A percentile compares a stretch with the other conserved stretches of the same genome.
These are phyloP conservation scores for Calameuta idolon DNA, from an alignment of 2,888 invertebrate genomes.

Conservation along the genomic window DNA sequence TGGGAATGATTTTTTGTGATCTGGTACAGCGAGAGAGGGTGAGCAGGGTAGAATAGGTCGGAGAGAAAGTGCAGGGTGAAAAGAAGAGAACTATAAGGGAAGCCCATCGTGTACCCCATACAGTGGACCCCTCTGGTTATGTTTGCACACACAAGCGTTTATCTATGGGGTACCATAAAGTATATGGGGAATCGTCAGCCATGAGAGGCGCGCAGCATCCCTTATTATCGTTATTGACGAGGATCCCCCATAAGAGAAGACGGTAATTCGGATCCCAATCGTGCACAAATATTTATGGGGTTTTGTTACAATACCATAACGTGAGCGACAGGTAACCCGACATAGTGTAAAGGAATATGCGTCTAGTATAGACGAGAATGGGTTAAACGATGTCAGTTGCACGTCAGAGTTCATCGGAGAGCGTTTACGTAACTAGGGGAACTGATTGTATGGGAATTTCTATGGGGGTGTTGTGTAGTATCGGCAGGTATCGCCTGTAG, in stretches of 20 bases:
- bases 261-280: neutral
- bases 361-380: neutral
- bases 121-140: conserved; percentile 43
- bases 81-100: conserved; percentile 9
- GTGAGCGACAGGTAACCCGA: neutral
- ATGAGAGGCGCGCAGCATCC: neutral
- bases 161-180: conserved; percentile 49
- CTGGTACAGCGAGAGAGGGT: neutral
- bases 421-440: neutral
- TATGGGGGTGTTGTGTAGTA: neutral
- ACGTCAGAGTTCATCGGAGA: neutral
- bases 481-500: neutral
- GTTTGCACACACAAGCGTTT: conserved; percentile 54
- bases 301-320: neutral
- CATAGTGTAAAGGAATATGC: neutral
- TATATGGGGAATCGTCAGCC: conserved; percentile 15
- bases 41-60: neutral
- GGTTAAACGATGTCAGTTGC: neutral
- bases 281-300: neutral
- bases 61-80: neutral
- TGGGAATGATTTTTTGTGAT: conserved; percentile 49
- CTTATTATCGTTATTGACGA: neutral
- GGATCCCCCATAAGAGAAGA: neutral
- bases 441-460: neutral
- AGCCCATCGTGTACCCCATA: conserved; percentile 17